Evolutionary conservation across 2,113 vertebrate genomes (phyloP), one percentile per base, ranked within the genome.

Genomic region (Arothron firmamentum): DNA sequence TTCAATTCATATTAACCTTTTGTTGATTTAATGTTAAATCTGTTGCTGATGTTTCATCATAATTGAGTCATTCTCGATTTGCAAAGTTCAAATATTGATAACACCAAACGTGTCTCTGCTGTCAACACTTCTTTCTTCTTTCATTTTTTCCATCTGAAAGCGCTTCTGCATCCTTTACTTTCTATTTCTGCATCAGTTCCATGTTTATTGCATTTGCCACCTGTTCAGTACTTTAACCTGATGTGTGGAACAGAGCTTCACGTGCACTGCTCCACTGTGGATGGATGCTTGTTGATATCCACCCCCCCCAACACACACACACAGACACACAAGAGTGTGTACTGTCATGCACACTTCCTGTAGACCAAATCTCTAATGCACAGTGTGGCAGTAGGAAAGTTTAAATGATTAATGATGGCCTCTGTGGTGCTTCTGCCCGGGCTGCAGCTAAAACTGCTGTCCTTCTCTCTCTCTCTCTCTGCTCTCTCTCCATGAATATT

Each of bases 331-430:
- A 51, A 13, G 43, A 17, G 20, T 3, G n/a, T 57, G 45, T 55
- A 56, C 60, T 38, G 34, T 31, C 19, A 50, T 68, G 53, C 56
- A 52, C 54, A 48, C 60, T 76, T 76, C 52, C 67, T 67, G 65
- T 68, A 56, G 52, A 52, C 70, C 23, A 16, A 51, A 56, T 67
- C 67, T 70, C 63, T 73, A 65, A 72, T 80, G 57, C 68, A 59
- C 62, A 67, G 70, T 72, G 53, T 75, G 78, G 62, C 65, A 54
- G 72, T 62, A 38, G 76, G 67, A 55, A 52, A 59, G 75, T 82
- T 59, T 87, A 73, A 86, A 87, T 86, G 79, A 85, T 87, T 83
- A 70, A 87, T 87, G 73, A 75, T 65, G 0, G 54, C 62, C 72
- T 62, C 56, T 67, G 72, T 74, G 54, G 68, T 75, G 56, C 42